Conservation (phyloP, 2,888 invertebrate genomes). For the Gisinianus flammeolus region DNA sequence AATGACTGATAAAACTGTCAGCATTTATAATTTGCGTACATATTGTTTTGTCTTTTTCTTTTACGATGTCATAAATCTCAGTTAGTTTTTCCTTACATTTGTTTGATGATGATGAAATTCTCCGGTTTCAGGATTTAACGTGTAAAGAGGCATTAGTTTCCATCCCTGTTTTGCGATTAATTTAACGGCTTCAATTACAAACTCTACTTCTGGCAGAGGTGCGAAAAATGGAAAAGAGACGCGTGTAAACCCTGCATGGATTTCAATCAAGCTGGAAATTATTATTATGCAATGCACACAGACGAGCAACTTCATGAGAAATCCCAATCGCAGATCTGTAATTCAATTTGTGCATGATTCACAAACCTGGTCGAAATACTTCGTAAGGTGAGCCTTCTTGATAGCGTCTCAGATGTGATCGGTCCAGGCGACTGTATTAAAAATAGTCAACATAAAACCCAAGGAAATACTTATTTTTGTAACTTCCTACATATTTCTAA, state of each 20-base stretch:
- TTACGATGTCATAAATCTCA: not conserved
- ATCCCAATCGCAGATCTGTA: not conserved
- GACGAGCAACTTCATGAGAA: not conserved
- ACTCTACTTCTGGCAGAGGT: constrained; percentile 78
- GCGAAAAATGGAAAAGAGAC: constrained; percentile 86
- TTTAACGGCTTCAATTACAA: constrained; percentile 80
- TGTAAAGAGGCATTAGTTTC: constrained; percentile 86
- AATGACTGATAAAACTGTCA: no score
- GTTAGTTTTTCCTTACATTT: constrained; percentile 62
- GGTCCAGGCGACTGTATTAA: constrained; percentile 65
- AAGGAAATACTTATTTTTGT: not conserved
- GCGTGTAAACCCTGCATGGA: constrained; percentile 84
- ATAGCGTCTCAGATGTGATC: constrained; percentile 64
- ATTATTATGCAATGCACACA: not conserved
- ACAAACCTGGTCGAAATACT: constrained; percentile 75
- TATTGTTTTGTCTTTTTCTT: not conserved
- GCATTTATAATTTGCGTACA: not conserved
- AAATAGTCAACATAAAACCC: constrained; percentile 10
- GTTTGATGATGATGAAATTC: constrained; percentile 88
- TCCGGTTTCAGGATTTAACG: constrained; percentile 84
- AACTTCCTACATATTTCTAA: no score
- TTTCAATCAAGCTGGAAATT: not conserved
- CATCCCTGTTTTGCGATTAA: constrained; percentile 89
- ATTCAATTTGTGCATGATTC: not conserved
- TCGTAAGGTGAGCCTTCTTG: constrained; percentile 68